Evolutionary conservation across 2,797 vertebrate genomes (phyloP).

Genomic region (Sciaenops ocellatus): DNA sequence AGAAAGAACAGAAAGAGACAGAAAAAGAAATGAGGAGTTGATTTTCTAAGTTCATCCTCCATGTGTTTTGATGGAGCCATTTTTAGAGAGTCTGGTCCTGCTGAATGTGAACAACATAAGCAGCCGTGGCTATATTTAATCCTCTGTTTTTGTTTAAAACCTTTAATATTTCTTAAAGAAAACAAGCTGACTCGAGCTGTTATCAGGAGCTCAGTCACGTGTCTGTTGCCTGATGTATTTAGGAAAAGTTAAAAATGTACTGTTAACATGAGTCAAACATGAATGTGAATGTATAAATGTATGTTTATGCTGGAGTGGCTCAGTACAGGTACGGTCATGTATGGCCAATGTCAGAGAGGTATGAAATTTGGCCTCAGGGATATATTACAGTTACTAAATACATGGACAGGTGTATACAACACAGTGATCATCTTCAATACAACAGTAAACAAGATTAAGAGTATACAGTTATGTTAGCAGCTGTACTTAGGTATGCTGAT

Average conservation of each 20-base stretch:
- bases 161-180: not conserved
- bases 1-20: constrained; percentile 12
- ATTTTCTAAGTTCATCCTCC: constrained; percentile 34
- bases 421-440: not conserved
- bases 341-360: not conserved
- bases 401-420: not conserved
- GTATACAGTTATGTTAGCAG: not conserved
- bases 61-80: constrained; percentile 9
- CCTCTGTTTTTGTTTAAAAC: not conserved
- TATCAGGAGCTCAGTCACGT: not conserved
- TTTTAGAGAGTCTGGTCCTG: constrained; percentile 18
- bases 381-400: not conserved
- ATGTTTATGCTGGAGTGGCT: too few species aligned
- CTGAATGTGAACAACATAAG: constrained; percentile 2
- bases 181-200: not conserved
- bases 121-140: not conserved
- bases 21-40: constrained; percentile 28
- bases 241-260: not conserved
- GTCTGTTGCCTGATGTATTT: not conserved
- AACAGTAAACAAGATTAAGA: not conserved
- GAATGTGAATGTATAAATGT: not conserved
- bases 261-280: too few species aligned
- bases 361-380: not conserved
- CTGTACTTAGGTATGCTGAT: too few species aligned
- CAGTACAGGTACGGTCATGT: not conserved